A percentile compares a stretch with the other conserved stretches of the same genome.
Evolutionary conservation across 2,888 invertebrate genomes (phyloP).

Genomic region (Tipula vernalis): DNA sequence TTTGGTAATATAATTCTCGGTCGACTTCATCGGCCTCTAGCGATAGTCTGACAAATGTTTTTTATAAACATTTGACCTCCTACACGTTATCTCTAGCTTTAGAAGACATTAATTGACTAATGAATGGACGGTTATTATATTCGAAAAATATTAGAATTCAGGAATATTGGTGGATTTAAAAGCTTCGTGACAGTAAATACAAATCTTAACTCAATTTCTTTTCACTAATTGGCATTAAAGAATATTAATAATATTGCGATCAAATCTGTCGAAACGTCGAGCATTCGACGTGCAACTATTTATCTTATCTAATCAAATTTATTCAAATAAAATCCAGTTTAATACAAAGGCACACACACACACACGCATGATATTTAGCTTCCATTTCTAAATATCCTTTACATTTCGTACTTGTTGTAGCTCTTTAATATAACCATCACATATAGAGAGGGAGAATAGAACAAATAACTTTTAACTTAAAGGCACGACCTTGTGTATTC

Average conservation of each 20-base stretch:
- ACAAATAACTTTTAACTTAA: neutral
- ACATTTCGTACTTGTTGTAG: neutral
- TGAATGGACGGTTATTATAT: too few species aligned
- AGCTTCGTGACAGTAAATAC: too few species aligned
- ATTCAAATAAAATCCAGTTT: neutral
- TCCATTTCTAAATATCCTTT: neutral
- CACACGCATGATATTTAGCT: neutral
- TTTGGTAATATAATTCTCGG: too few species aligned
- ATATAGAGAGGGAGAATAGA: neutral
- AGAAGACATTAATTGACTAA: too few species aligned
- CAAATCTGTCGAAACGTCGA: neutral
- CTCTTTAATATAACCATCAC: neutral
- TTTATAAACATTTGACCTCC: too few species aligned
- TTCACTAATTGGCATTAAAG: neutral
- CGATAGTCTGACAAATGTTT: too few species aligned
- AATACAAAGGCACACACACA: neutral
- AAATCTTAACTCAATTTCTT: neutral
- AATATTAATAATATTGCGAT: neutral
- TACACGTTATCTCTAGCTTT: too few species aligned
- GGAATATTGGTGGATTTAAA: too few species aligned
- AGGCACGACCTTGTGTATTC: neutral
- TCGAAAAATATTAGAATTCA: too few species aligned
- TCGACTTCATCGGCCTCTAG: too few species aligned
- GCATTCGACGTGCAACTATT: neutral
- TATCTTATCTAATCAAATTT: neutral